phyloP scores from a whole-genome alignment of 2,888 invertebrate genomes.

The Gryllus longicercus region DNA sequence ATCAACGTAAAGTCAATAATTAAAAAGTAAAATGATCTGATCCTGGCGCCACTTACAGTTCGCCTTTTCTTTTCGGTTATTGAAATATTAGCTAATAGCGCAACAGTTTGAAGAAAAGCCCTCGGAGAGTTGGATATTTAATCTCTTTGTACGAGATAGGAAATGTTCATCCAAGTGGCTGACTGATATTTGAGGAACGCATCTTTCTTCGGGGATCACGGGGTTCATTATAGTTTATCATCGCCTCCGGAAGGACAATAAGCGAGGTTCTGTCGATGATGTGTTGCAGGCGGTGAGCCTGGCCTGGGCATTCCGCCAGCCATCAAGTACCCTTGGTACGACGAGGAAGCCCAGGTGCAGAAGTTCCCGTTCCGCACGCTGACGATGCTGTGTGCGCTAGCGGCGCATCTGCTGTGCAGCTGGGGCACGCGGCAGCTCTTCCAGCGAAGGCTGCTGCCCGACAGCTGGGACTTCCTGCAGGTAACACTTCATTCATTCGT shows the following conservation, averaged over 20 bases:
- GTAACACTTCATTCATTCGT: too few species aligned
- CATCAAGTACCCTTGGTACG: constrained; percentile 56
- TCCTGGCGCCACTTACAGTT: too few species aligned
- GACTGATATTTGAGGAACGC: neutral
- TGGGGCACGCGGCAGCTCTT: constrained; percentile 50
- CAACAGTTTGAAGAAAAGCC: too few species aligned
- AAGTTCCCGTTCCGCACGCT: constrained; percentile 65
- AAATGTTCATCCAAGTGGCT: neutral
- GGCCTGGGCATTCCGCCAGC: constrained; percentile 54
- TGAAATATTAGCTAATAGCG: too few species aligned
- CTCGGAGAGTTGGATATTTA: too few species aligned
- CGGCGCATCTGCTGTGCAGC: constrained; percentile 53
- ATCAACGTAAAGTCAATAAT: too few species aligned
- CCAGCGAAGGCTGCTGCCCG: constrained; percentile 48
- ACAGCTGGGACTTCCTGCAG: too few species aligned
- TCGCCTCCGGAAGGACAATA: too few species aligned
- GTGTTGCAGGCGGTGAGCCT: constrained; percentile 55
- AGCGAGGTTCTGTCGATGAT: too few species aligned
- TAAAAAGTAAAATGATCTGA: too few species aligned
- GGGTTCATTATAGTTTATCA: neutral
- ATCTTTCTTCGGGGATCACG: neutral
- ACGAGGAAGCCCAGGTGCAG: constrained; percentile 50
- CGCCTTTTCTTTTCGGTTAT: too few species aligned
- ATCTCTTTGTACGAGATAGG: too few species aligned
- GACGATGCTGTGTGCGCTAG: constrained; percentile 58